Evolutionary conservation across 2,113 vertebrate genomes (phyloP).

Genomic region (Apeltes quadracus): DNA sequence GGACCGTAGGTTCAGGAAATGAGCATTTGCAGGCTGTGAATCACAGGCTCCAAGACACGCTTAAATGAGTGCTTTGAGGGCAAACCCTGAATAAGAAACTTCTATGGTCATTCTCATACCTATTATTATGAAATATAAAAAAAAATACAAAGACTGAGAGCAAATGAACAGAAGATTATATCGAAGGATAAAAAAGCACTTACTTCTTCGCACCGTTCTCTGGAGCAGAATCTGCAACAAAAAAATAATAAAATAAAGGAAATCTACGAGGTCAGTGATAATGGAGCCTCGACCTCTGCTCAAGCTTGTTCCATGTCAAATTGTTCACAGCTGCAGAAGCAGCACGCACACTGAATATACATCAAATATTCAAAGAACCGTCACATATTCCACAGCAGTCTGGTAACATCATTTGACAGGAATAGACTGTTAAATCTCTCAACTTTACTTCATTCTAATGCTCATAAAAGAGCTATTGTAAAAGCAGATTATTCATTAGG

Average conservation of each 20-base stretch:
- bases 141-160: neutral
- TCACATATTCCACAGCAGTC: constrained; percentile 10
- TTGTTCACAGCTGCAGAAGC: constrained; percentile 39
- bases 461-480: constrained; percentile 9
- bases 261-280: too few species aligned
- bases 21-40: constrained; percentile 36
- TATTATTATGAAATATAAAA: constrained; percentile 8
- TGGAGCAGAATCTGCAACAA: constrained; percentile 86
- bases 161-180: constrained; percentile 1
- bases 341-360: neutral
- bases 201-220: constrained; percentile 88
- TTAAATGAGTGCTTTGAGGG: constrained; percentile 16
- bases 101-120: constrained; percentile 5
- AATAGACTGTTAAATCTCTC: constrained; percentile 21
- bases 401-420: constrained; percentile 13
- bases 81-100: constrained; percentile 22
- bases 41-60: constrained; percentile 14
- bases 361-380: constrained; percentile 3
- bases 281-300: neutral
- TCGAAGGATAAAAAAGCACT: constrained; percentile 74
- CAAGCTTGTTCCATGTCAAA: neutral
- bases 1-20: constrained; percentile 41
- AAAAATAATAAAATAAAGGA: neutral
- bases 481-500: constrained; percentile 43
- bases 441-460: constrained; percentile 30